These are phyloP conservation scores for Nemurella pictetii DNA, from an alignment of 2,888 invertebrate genomes.

Conservation along the genomic window DNA sequence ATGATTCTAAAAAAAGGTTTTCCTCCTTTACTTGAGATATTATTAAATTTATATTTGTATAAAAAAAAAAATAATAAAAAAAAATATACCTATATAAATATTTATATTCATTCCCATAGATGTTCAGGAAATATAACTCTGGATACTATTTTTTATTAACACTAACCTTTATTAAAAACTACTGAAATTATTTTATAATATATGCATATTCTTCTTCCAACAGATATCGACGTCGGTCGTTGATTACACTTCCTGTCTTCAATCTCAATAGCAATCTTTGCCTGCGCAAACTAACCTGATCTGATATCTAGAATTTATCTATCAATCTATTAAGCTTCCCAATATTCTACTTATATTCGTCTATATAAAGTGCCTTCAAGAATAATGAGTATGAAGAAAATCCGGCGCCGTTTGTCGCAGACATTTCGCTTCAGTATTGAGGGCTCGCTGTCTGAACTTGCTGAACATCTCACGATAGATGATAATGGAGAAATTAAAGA, in stretches of 20 bases:
- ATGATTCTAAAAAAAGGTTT: no score
- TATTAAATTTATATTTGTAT: no score
- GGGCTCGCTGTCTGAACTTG: conserved; percentile 45
- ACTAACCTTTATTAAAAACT: no score
- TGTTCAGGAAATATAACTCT: not conserved
- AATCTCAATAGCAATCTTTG: not conserved
- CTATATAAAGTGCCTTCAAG: conserved; percentile 33
- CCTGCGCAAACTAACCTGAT: not conserved
- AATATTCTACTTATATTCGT: not conserved
- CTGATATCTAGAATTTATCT: not conserved
- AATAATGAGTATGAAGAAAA: conserved; percentile 45
- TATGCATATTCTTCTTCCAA: no score
- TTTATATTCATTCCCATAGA: not conserved
- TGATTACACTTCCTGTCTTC: not conserved
- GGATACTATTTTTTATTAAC: not conserved
- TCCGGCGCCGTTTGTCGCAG: conserved; percentile 47
- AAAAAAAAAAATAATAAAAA: not conserved
- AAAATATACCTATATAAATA: not conserved
- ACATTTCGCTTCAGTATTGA: conserved; percentile 47
- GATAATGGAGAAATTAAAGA: conserved; percentile 46
- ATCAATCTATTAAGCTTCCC: not conserved
- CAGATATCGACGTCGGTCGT: no score
- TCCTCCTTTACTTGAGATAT: no score
- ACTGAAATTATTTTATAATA: no score
- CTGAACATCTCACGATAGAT: conserved; percentile 47